These are phyloP conservation scores for Acridotheres tristis DNA, from an alignment of 2,797 vertebrate species.

Conservation along the genomic window DNA sequence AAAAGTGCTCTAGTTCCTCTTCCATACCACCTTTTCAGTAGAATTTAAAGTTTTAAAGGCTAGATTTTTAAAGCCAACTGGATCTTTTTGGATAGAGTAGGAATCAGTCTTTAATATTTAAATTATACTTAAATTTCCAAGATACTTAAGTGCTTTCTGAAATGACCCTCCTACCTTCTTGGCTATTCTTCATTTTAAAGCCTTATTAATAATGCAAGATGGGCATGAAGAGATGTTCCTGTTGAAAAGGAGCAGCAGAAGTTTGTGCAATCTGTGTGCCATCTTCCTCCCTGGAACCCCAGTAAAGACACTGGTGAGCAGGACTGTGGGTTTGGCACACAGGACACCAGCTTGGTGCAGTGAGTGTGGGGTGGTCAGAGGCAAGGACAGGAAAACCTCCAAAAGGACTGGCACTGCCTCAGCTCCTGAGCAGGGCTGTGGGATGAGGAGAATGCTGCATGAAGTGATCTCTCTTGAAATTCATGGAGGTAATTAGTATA, in stretches of 20 bases:
- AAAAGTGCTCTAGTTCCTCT: background rate
- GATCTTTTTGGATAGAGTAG: background rate
- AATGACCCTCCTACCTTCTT: background rate
- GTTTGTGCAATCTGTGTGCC: background rate
- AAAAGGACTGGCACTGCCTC: background rate
- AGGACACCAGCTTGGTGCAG: too few relatives aligned
- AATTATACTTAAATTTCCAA: background rate
- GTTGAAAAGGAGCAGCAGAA: background rate
- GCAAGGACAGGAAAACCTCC: background rate
- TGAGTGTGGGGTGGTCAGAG: background rate
- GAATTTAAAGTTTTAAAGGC: background rate
- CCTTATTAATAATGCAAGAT: background rate
- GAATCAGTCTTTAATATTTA: background rate
- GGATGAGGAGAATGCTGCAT: background rate
- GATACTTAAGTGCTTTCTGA: background rate
- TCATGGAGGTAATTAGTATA: background rate
- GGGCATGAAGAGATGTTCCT: background rate
- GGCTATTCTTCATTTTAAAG: background rate
- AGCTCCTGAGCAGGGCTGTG: background rate
- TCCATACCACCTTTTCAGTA: background rate
- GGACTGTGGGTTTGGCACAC: accelerated
- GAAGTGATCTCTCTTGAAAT: background rate
- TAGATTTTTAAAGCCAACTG: background rate
- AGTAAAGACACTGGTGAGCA: background rate
- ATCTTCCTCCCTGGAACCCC: background rate